Evolutionary conservation across 2,797 vertebrate genomes (phyloP).

Genomic region (Anableps anableps): DNA sequence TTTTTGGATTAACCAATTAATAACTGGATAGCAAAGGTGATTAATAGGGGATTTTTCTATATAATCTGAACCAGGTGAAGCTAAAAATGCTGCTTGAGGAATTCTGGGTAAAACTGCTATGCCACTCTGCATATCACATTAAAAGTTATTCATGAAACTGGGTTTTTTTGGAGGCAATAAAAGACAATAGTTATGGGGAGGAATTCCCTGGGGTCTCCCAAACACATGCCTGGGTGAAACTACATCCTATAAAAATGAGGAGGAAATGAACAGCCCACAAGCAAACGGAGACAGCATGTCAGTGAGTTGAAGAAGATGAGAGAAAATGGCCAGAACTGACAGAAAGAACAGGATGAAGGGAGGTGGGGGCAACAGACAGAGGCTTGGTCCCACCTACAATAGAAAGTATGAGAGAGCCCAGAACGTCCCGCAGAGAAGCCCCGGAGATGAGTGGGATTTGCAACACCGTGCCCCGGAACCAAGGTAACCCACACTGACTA

Average conservation of each 20-base stretch:
- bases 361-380: slow-evolving; percentile 45
- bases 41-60: too few relatives aligned
- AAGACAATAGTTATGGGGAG: neutral
- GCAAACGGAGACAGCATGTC: neutral
- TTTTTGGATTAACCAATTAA: too few relatives aligned
- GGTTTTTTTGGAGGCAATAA: neutral
- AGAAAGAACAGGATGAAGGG: slow-evolving; percentile 18
- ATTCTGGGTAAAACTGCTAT: too few relatives aligned
- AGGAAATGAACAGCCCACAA: slow-evolving; percentile 52
- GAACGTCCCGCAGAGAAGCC: slow-evolving; percentile 79
- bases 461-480: slow-evolving; percentile 76
- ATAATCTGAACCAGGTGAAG: too few relatives aligned
- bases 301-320: slow-evolving; percentile 2
- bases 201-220: neutral
- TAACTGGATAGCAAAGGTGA: too few relatives aligned
- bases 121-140: neutral
- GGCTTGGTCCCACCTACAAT: slow-evolving; percentile 82
- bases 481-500: slow-evolving; percentile 68
- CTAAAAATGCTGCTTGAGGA: too few relatives aligned
- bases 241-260: slow-evolving; percentile 52
- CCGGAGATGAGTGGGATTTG: slow-evolving; percentile 76
- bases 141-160: neutral
- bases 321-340: slow-evolving; percentile 55
- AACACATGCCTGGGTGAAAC: slow-evolving; percentile 37
- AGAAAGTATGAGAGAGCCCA: slow-evolving; percentile 82